phyloP scores from a whole-genome alignment of 2,888 invertebrate genomes.

The Perdita meconis region DNA sequence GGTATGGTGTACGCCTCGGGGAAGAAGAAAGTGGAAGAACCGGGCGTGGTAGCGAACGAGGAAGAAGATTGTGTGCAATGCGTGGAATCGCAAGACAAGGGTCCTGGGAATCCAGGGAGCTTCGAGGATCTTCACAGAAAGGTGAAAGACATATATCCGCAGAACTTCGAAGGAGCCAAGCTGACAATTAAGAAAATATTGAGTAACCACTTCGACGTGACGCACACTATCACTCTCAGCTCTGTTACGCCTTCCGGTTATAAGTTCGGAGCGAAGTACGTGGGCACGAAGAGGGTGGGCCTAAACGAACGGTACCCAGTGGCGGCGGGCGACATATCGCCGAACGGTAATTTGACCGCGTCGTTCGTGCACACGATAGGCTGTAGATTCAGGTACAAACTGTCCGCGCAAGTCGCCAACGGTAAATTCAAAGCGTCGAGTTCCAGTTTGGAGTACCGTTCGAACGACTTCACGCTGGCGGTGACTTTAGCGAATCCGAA shows the following conservation, averaged over 20 bases:
- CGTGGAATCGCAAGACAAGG: constrained; percentile 58
- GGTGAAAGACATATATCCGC: constrained; percentile 77
- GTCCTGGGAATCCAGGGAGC: constrained; percentile 81
- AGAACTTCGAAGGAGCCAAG: constrained; percentile 79
- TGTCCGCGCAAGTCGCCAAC: constrained; percentile 75
- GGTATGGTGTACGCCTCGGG: constrained; percentile 71
- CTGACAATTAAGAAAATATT: constrained; percentile 73
- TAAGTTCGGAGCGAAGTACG: constrained; percentile 78
- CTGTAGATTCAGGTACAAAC: constrained; percentile 77
- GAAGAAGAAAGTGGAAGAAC: constrained; percentile 44
- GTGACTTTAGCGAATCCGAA: constrained; percentile 75
- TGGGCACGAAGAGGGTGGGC: constrained; percentile 77
- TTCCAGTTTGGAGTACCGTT: constrained; percentile 78
- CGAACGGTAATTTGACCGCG: constrained; percentile 78
- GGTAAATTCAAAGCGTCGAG: constrained; percentile 72
- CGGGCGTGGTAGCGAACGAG: constrained; percentile 19
- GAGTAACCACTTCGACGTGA: constrained; percentile 77
- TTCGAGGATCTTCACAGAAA: constrained; percentile 81
- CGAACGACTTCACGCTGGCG: constrained; percentile 79
- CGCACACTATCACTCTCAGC: constrained; percentile 77
- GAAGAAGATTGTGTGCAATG: constrained; percentile 60
- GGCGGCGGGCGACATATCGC: constrained; percentile 75
- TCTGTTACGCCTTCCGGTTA: constrained; percentile 79
- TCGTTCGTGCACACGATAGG: constrained; percentile 79
- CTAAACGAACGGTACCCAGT: constrained; percentile 77